Evolutionary conservation across 2,888 invertebrate genomes (phyloP), one percentile per base, ranked within the genome.

Genomic region (Microchrysa polita): DNA sequence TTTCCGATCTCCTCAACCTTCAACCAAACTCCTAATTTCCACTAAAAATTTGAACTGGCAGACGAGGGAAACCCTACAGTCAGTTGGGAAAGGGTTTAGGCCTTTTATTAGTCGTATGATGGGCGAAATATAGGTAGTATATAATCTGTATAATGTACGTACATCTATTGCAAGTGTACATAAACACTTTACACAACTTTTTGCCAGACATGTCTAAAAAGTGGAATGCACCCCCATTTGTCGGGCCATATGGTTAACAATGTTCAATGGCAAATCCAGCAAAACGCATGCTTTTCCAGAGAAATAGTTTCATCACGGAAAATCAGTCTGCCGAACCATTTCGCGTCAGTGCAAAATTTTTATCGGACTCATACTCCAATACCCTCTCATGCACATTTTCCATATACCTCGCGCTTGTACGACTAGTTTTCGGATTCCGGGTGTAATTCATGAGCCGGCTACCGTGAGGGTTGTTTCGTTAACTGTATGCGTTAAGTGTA

Each of bases 191-290:
- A 20, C 10, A 20, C 20, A 40, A 61, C 1, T 61, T 27, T n/a
- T 61, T 65, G 23, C n/a, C 65, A 48, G 20, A 48, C 65, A 65
- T 34, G 48, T 65, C 20, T 44, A 12, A 44, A 55, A 20, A 22
- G 44, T 65, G 65, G 44, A 65, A 65, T 65, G 65, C 44, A 48
- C 65, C 44, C 44, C 65, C 65, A 65, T 48, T 22, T 65, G 20
- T 65, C 65, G 18, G 2, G 48, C 44, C 65, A 48, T 44, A 65
- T 65, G 65, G 44, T 1, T 44, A 48, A 65, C 22, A 22, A 48
- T 48, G 22, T 65, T 14, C 1, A 18, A 42, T 42, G 16, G 18
- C 20, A 10, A 65, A 48, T n/a, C 44, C 44, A 23, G 48, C 65
- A 48, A 65, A 60, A 65, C 16, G 42, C 65, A 48, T 65, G 65